phyloP scores from a whole-genome alignment of 2,797 vertebrate genomes.

The Mormyrops attenuatus region DNA sequence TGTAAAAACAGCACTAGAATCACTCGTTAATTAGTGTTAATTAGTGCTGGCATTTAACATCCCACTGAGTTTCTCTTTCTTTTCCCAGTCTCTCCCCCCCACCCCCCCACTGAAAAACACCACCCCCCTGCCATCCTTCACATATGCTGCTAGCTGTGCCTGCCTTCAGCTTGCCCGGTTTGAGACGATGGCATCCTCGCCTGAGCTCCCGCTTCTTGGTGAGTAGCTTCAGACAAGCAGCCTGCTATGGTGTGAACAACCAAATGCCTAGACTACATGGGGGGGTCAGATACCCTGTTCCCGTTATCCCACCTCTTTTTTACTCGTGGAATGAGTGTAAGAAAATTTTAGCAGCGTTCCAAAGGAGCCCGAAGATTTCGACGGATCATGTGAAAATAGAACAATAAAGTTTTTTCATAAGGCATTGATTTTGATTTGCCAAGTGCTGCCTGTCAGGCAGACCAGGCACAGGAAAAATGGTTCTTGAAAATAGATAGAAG shows the following conservation, averaged over 20 bases:
- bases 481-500: neutral
- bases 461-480: neutral
- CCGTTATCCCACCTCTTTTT: neutral
- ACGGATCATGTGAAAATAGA: neutral
- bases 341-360: neutral
- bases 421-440: neutral
- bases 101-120: neutral
- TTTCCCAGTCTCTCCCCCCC: neutral
- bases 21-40: constrained; percentile 3
- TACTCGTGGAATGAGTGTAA: neutral
- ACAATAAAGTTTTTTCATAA: neutral
- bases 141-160: neutral
- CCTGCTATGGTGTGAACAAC: neutral
- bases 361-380: neutral
- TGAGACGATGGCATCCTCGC: neutral
- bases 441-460: neutral
- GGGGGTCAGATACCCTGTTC: neutral
- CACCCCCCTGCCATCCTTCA: neutral
- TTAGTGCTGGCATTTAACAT: neutral
- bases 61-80: neutral
- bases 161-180: neutral
- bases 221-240: neutral
- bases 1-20: neutral
- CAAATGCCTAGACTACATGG: neutral
- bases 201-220: neutral